These are phyloP conservation scores for Pristiophorus japonicus DNA, from an alignment of 2,113 vertebrate species.

Conservation along the genomic window DNA sequence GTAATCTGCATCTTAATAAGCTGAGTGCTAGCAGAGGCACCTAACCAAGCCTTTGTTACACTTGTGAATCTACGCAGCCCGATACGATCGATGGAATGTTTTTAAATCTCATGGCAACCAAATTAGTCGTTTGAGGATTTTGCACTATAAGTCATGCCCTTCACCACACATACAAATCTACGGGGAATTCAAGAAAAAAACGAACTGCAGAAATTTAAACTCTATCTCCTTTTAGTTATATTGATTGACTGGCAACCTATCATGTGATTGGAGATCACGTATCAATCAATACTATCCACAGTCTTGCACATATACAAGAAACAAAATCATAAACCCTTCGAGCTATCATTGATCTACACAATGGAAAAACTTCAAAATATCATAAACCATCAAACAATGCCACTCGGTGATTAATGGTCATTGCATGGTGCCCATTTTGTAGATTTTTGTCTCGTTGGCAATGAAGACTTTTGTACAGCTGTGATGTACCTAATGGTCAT, in stretches of 20 bases:
- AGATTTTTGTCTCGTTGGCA: background rate
- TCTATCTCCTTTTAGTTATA: conserved; percentile 26
- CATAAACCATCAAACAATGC: background rate
- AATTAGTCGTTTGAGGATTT: conserved; percentile 27
- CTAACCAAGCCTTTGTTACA: background rate
- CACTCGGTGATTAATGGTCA: background rate
- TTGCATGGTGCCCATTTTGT: background rate
- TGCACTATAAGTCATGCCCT: conserved; percentile 1
- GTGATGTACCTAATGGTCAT: background rate
- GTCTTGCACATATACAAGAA: background rate
- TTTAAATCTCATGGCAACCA: conserved; percentile 29
- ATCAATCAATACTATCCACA: conserved; percentile 31
- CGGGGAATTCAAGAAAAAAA: conserved; percentile 9
- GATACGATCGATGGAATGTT: conserved; percentile 1
- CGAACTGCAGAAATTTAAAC: conserved; percentile 24
- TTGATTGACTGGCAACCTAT: conserved; percentile 23
- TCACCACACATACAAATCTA: conserved; percentile 12
- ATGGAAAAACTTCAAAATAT: background rate
- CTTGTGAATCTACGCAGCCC: conserved; percentile 11
- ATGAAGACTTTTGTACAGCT: background rate
- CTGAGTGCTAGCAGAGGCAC: background rate
- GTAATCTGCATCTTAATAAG: conserved; percentile 4
- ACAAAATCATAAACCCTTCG: conserved; percentile 11
- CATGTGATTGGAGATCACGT: conserved; percentile 33
- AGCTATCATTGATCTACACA: background rate